Evolutionary conservation across 2,797 vertebrate genomes (phyloP), one percentile per base, ranked within the genome.

Genomic region (Setipinna tenuifilis): DNA sequence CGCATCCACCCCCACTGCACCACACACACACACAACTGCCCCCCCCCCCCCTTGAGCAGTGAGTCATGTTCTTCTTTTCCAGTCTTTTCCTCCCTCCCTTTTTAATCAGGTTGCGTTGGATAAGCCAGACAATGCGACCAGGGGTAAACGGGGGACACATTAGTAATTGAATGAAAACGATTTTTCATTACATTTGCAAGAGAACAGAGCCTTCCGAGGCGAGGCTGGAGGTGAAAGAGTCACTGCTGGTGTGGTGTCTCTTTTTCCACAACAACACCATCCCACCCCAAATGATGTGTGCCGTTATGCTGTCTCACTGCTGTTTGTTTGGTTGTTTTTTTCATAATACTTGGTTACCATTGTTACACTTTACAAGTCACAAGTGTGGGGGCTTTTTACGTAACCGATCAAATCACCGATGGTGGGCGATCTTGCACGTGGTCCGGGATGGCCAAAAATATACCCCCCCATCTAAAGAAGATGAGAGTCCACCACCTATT

Each of bases 81-180:
- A 31, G 50, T 54, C 9, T 54, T 78, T 44, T 31, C 17, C 71
- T 78, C 31, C 35, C 31, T 31, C 41, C 16, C 35, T 35, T 31
- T 17, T 78, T 78, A 78, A 78, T 78, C 71, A 78, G 71, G 71
- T 78, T 78, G 71, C 9, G 35, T 44, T 78, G 71, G 35, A 78
- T 78, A 44, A 78, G 71, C 71, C 71, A 78, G 71, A 44, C 71
- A 78, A 78, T 19, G 71, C 35, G 35, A 19, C 71, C 71, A 6
- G 19, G 71, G 71, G 35, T 78, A 31, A 78, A 17, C 31, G 35
- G 41, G 71, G 71, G 71, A 78, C 71, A 78, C 68, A 44, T 78
- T 31, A 78, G 71, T 78, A 78, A 78, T 78, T 78, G 71, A 78
- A 78, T 78, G 71, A 78, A 78, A 78, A 78, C 19, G 71, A 19